A percentile compares a stretch with the other conserved stretches of the same genome.
Evolutionary conservation across 2,888 invertebrate species (phyloP).

Genomic region (Deroplatys truncata): DNA sequence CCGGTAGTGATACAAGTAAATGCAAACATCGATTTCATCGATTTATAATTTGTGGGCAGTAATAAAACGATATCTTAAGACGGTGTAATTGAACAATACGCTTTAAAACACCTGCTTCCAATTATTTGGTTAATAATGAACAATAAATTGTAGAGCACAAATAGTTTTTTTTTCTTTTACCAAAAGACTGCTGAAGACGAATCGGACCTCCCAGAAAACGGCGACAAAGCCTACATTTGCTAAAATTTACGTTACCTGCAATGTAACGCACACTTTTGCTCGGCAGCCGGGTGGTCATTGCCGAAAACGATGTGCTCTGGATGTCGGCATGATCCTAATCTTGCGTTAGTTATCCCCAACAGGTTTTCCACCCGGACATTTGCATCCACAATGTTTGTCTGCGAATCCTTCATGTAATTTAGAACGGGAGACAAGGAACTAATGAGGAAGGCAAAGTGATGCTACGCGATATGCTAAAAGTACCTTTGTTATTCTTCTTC

Average conservation of each 20-base stretch:
- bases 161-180: no score
- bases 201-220: neutral
- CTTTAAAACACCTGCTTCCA: no score
- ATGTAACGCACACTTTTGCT: neutral
- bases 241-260: neutral
- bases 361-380: neutral
- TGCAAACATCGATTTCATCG: no score
- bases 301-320: neutral
- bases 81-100: no score
- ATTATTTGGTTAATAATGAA: no score
- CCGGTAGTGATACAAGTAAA: no score
- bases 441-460: neutral
- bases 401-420: neutral
- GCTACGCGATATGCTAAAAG: no score
- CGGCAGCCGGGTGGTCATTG: neutral
- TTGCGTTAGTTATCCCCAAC: neutral
- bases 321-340: neutral
- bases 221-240: neutral
- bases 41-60: no score
- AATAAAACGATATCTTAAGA: no score
- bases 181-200: neutral
- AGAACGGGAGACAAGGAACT: neutral
- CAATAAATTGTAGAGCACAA: neutral
- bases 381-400: neutral
- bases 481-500: no score